phyloP scores from a whole-genome alignment of 2,797 vertebrate species.

The Varecia variegata region DNA sequence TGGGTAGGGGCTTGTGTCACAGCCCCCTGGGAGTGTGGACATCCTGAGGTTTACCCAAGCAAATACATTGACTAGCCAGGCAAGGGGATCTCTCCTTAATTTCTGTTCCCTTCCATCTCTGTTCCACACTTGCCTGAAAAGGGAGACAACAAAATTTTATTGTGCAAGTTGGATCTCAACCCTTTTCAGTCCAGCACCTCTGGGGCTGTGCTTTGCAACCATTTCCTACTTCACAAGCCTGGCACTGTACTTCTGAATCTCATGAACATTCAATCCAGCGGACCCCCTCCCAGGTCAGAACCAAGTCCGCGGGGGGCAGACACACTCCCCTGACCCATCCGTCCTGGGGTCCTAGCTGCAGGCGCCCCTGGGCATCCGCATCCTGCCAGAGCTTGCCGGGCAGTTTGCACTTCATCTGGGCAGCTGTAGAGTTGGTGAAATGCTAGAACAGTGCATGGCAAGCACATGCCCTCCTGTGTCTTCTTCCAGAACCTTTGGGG shows the following conservation, averaged over 20 bases:
- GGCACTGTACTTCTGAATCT: not conserved
- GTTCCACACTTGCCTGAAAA: not conserved
- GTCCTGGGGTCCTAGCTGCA: not conserved
- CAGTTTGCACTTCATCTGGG: not conserved
- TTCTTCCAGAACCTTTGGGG: not conserved
- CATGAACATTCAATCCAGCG: not conserved
- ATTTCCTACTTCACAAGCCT: not conserved
- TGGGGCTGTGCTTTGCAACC: not conserved
- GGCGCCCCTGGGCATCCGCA: not conserved
- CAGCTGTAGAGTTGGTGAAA: not conserved
- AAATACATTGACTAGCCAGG: not conserved
- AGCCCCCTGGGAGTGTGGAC: not conserved
- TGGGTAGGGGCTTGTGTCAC: not conserved
- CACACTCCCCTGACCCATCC: not conserved
- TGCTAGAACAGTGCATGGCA: not conserved
- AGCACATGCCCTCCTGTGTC: not conserved
- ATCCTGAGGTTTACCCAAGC: not conserved
- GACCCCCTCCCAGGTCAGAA: not conserved
- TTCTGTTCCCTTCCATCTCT: not conserved
- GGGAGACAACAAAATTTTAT: not conserved
- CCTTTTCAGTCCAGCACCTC: not conserved
- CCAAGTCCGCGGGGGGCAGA: not conserved
- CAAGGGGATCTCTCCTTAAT: not conserved
- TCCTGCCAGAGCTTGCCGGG: not conserved
- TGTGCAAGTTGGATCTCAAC: not conserved